A percentile compares a stretch with the other conserved stretches of the same genome.
These are phyloP conservation scores for Ciona savignyi DNA, from an alignment of 23 tunicate genomes.

Conservation along the genomic window DNA sequence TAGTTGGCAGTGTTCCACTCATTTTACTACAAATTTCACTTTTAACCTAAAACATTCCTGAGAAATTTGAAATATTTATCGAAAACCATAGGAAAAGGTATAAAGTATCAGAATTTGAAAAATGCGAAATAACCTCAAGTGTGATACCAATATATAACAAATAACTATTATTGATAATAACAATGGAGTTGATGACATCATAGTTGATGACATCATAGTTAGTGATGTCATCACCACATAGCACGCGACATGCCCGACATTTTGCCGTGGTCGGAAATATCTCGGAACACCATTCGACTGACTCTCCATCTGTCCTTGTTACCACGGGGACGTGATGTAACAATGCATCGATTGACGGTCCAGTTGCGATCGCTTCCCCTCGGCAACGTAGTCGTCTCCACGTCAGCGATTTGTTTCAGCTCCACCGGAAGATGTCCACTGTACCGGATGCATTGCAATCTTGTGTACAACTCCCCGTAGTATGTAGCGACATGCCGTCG, in stretches of 20 bases:
- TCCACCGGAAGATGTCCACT: conserved; percentile 58
- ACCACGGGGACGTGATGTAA: conserved; percentile 53
- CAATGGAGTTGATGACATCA: background rate
- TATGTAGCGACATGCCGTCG: conserved; percentile 40
- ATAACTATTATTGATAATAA: no score
- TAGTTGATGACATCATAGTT: conserved; percentile 18
- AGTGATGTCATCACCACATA: conserved; percentile 25
- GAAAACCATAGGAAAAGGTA: no score
- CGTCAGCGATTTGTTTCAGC: conserved; percentile 62
- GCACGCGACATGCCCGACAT: conserved; percentile 73
- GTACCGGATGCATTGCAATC: conserved; percentile 27
- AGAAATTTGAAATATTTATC: no score
- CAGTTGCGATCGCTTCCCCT: conserved; percentile 20
- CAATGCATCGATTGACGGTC: conserved; percentile 38
- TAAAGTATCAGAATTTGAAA: no score
- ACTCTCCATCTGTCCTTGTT: conserved; percentile 63
- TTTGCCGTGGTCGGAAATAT: conserved; percentile 78
- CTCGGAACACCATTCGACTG: conserved; percentile 65
- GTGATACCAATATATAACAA: no score
- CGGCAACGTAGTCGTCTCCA: conserved; percentile 49
- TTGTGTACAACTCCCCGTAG: conserved; percentile 51
- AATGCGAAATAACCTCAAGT: no score
- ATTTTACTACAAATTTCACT: background rate
- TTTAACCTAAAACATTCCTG: no score
- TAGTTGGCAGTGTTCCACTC: background rate